Evolutionary conservation across 2,888 invertebrate genomes (phyloP).

Genomic region (Scaeva pyrastri): DNA sequence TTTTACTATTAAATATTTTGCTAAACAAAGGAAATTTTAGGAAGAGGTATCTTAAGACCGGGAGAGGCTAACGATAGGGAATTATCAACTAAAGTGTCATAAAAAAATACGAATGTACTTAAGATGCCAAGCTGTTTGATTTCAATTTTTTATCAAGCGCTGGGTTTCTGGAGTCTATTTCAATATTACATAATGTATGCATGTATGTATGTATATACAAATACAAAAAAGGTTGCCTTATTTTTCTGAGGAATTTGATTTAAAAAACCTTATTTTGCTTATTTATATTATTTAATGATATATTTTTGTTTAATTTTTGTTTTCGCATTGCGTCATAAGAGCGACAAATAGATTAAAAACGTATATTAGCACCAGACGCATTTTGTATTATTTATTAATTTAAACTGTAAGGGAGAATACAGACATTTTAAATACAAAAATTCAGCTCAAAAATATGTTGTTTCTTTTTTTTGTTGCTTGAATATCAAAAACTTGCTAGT

Average conservation of each 20-base stretch:
- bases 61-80: constrained; percentile 72
- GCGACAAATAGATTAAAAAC: constrained; percentile 73
- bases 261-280: constrained; percentile 67
- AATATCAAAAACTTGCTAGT: constrained; percentile 42
- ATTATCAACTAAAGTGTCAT: background rate
- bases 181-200: background rate
- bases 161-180: constrained; percentile 54
- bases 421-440: constrained; percentile 50
- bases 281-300: constrained; percentile 61
- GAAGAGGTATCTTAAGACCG: constrained; percentile 75
- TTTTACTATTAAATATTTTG: constrained; percentile 81
- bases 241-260: constrained; percentile 76
- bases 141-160: constrained; percentile 56
- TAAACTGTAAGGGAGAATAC: constrained; percentile 38
- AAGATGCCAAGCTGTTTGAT: constrained; percentile 55
- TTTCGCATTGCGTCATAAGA: constrained; percentile 72
- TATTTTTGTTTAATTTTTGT: constrained; percentile 20
- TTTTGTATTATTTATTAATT: constrained; percentile 32
- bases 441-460: constrained; percentile 70
- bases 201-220: background rate
- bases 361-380: constrained; percentile 71
- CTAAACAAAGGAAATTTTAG: constrained; percentile 80
- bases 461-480: constrained; percentile 17
- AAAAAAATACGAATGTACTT: constrained; percentile 9
- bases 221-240: constrained; percentile 33